Percentiles rank a stretch among this genome's conserved stretches.
Evolutionary conservation across 2,888 invertebrate genomes (phyloP).

Genomic region (Koerneria pararmatus): DNA sequence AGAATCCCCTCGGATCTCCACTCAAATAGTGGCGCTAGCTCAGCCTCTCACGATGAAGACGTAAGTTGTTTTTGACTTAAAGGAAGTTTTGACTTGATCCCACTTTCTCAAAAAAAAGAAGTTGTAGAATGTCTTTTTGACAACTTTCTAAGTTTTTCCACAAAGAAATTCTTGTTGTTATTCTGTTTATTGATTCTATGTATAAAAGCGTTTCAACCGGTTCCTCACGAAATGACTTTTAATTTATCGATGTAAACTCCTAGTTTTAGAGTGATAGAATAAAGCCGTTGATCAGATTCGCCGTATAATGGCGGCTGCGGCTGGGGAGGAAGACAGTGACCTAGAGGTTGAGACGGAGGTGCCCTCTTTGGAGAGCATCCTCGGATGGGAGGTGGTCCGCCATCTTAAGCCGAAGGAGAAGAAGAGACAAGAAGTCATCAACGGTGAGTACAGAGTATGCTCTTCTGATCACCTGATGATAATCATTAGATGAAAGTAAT

Average conservation of each 20-base stretch:
- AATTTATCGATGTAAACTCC: no score
- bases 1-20: slow-evolving; percentile 16
- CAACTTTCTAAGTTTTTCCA: no score
- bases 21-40: slow-evolving; percentile 5
- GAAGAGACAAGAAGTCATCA: slow-evolving; percentile 85
- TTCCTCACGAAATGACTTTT: no score
- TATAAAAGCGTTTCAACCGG: no score
- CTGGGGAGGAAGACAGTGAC: slow-evolving; percentile 64
- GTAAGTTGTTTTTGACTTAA: not conserved
- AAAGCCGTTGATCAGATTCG: no score
- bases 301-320: slow-evolving; percentile 28
- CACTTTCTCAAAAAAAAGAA: no score
- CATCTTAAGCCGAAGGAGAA: slow-evolving; percentile 77
- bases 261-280: no score
- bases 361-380: slow-evolving; percentile 75
- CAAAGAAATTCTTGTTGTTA: no score
- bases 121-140: no score
- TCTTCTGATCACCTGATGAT: slow-evolving; percentile 1
- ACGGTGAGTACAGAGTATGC: slow-evolving; percentile 70
- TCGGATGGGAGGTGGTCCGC: slow-evolving; percentile 73
- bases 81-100: no score
- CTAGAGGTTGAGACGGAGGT: slow-evolving; percentile 62
- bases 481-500: no score
- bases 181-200: no score
- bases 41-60: slow-evolving; percentile 18